Percentiles rank a stretch among this genome's conserved stretches.
Conservation (phyloP, 2,888 invertebrate species). For the Caenorhabditis auriculariae region DNA sequence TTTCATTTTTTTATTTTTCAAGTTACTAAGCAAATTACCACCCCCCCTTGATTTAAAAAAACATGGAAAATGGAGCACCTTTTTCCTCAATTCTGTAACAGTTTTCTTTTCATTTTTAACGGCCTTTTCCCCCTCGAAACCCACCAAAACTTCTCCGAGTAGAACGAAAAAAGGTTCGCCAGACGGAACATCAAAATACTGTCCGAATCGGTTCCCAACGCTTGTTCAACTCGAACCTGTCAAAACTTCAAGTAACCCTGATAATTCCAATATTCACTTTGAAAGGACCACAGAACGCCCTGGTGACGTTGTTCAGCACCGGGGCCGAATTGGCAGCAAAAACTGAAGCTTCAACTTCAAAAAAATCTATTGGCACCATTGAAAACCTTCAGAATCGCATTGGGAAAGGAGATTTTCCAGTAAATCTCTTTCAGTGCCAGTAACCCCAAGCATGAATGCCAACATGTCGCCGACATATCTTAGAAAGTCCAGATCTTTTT, state of each 20-base stretch:
- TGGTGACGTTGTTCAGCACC: constrained; percentile 74
- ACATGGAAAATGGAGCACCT: too few species aligned
- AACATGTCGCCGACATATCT: constrained; percentile 73
- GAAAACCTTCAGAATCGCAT: constrained; percentile 73
- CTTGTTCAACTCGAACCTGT: constrained; percentile 61
- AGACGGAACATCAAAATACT: constrained; percentile 84
- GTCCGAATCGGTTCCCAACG: constrained; percentile 71
- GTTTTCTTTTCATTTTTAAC: too few species aligned
- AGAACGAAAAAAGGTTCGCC: constrained; percentile 84
- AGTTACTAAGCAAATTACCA: too few species aligned
- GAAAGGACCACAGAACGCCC: constrained; percentile 89
- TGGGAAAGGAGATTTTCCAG: constrained; percentile 78
- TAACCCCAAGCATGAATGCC: constrained; percentile 87
- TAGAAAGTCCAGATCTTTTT: too few species aligned
- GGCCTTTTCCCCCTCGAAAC: too few species aligned
- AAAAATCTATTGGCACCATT: too few species aligned
- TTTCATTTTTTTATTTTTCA: too few species aligned
- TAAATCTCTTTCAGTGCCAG: constrained; percentile 78
- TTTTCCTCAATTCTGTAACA: too few species aligned
- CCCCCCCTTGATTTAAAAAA: too few species aligned
- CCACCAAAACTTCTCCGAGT: constrained; percentile 70
- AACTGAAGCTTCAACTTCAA: too few species aligned
- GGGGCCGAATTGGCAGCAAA: neutral
- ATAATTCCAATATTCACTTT: too few species aligned
- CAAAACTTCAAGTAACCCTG: too few species aligned